Conservation (phyloP, 1,140 invertebrate species). For the Dryas iulia region DNA sequence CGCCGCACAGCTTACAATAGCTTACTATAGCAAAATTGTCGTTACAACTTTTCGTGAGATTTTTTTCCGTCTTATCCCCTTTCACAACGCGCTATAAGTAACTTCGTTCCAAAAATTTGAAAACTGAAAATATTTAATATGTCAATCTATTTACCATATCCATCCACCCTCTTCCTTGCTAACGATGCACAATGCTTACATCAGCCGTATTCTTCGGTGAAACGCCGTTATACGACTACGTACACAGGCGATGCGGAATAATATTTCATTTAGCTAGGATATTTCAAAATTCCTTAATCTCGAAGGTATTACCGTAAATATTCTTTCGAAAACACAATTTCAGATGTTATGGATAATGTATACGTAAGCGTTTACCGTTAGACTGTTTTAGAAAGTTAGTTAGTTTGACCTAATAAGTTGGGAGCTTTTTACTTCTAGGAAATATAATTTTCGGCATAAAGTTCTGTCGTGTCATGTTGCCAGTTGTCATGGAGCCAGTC, state of each 20-base stretch:
- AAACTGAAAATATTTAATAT: background rate
- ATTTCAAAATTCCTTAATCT: conserved; percentile 41
- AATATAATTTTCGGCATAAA: too few relatives aligned
- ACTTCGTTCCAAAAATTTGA: too few relatives aligned
- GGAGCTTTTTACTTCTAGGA: too few relatives aligned
- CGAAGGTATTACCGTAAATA: conserved; percentile 30
- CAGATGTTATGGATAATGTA: background rate
- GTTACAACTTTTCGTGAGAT: too few relatives aligned
- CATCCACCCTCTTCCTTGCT: background rate
- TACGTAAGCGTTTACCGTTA: background rate
- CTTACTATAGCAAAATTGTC: too few relatives aligned
- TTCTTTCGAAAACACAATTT: conserved; percentile 29
- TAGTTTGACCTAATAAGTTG: too few relatives aligned
- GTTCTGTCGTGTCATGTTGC: too few relatives aligned
- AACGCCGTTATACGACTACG: conserved; percentile 23
- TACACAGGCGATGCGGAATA: conserved; percentile 25
- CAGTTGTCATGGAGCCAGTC: too few relatives aligned
- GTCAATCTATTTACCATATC: background rate
- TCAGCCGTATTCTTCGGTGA: conserved; percentile 32
- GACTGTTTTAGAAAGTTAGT: too few relatives aligned
- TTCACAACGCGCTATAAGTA: too few relatives aligned
- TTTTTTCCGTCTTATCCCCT: too few relatives aligned
- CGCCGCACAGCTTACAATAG: too few relatives aligned
- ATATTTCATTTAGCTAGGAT: conserved; percentile 45
- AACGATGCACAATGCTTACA: conserved; percentile 40